Conservation (phyloP, 2,888 invertebrate species). For the Drosophila anomalata region DNA sequence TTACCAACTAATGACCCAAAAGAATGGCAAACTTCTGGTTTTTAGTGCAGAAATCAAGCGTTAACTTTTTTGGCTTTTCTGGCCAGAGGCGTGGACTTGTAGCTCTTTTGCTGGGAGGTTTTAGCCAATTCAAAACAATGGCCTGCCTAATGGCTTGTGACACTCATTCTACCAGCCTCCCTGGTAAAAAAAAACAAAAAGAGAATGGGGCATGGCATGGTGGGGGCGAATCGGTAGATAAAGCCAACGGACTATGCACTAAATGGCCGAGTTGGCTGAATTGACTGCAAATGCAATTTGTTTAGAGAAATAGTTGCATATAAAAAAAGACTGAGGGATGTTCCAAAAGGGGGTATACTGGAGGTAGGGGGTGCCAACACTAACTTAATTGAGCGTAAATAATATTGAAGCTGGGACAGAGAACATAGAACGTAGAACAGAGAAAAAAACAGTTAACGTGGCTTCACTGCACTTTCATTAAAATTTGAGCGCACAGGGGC, state of each 20-base stretch:
- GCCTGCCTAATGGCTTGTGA: conserved; percentile 70
- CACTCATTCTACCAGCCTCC: conserved; percentile 17
- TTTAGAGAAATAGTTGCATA: conserved; percentile 39
- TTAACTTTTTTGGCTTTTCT: conserved; percentile 42
- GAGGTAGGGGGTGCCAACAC: conserved; percentile 13
- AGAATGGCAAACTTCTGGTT: conserved; percentile 70
- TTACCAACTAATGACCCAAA: conserved; percentile 74
- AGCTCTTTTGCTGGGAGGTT: background rate
- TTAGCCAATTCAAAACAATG: conserved; percentile 54
- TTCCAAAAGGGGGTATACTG: conserved; percentile 1
- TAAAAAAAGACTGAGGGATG: background rate
- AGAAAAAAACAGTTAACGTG: conserved; percentile 17
- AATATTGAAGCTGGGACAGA: conserved; percentile 34
- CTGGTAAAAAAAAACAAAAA: background rate
- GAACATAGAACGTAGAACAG: background rate
- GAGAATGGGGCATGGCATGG: conserved; percentile 8
- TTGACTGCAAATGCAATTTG: conserved; percentile 44
- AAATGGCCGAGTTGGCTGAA: conserved; percentile 5
- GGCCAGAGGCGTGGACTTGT: background rate
- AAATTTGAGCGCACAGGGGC: conserved; percentile 7
- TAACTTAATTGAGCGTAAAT: conserved; percentile 68
- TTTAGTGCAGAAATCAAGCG: conserved; percentile 52
- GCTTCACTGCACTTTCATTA: conserved; percentile 36
- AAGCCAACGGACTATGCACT: conserved; percentile 12
- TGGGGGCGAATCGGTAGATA: conserved; percentile 2